Evolutionary conservation across 2,888 invertebrate genomes (phyloP).

Genomic region (Hybos culiciformis): DNA sequence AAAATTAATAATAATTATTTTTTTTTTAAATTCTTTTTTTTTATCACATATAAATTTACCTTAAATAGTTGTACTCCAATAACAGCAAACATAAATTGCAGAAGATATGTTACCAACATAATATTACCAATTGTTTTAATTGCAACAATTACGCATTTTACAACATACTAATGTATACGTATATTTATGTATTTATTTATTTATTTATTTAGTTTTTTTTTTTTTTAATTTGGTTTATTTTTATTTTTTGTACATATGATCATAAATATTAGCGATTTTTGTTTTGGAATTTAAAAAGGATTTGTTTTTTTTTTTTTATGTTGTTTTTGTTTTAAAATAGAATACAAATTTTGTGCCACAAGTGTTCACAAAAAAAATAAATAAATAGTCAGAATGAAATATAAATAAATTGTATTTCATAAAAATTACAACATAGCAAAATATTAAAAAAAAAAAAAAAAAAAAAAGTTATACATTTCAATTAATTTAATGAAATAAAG

Average conservation of each 20-base stretch:
- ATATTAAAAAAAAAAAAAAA: too few relatives aligned
- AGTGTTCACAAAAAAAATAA: too few relatives aligned
- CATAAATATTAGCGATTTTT: background rate
- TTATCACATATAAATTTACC: conserved; percentile 30
- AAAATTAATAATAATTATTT: too few relatives aligned
- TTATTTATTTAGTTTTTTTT: conserved; percentile 5
- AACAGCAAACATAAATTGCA: conserved; percentile 99
- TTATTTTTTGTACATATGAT: background rate
- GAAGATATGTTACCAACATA: conserved; percentile 99
- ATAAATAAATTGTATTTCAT: too few relatives aligned
- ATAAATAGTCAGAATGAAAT: too few relatives aligned
- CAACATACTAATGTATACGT: conserved; percentile 75
- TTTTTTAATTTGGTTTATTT: conserved; percentile 19
- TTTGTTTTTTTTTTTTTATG: conserved; percentile 2
- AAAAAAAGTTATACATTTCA: too few relatives aligned
- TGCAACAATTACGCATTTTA: conserved; percentile 99
- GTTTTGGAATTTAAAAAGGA: background rate
- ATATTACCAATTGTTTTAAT: conserved; percentile 99
- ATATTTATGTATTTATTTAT: conserved; percentile 7
- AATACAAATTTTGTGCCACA: too few relatives aligned
- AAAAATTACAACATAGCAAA: too few relatives aligned
- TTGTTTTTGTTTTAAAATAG: background rate
- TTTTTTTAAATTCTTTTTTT: too few relatives aligned
- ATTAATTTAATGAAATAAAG: too few relatives aligned
- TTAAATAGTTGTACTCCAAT: conserved; percentile 99